A percentile compares a stretch with the other conserved stretches of the same genome.
Conservation (phyloP, 2,113 vertebrate species). For the Leiothrix lutea region DNA sequence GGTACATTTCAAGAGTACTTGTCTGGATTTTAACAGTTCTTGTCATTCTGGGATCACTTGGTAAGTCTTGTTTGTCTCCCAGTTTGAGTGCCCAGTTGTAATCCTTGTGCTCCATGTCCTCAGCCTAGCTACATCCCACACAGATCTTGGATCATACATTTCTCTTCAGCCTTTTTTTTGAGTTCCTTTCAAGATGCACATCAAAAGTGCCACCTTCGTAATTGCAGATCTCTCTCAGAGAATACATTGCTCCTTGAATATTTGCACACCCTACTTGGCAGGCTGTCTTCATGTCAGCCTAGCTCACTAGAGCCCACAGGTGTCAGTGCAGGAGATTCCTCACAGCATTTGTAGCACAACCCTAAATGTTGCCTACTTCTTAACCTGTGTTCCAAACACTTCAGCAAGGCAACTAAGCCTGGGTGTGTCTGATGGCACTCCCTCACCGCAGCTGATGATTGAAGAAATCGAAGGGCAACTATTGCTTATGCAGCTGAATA, state of each 20-base stretch:
- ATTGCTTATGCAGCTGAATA: not conserved
- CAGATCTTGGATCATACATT: not conserved
- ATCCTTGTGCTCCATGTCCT: not conserved
- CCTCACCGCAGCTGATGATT: rapidly evolving
- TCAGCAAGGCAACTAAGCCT: not conserved
- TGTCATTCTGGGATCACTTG: constrained; percentile 91
- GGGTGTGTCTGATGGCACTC: not conserved
- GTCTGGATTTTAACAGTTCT: constrained; percentile 95
- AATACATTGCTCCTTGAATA: not conserved
- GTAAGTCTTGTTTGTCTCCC: constrained; percentile 76
- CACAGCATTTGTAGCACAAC: not conserved
- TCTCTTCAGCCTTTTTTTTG: not conserved
- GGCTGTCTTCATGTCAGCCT: not conserved
- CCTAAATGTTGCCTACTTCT: rapidly evolving
- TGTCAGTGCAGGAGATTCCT: not conserved
- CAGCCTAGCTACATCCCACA: not conserved
- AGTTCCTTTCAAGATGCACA: not conserved
- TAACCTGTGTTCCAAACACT: not conserved
- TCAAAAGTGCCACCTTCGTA: not conserved
- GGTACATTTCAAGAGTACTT: constrained; percentile 95
- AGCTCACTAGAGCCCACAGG: not conserved
- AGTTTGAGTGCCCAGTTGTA: not conserved
- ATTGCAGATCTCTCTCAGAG: not conserved
- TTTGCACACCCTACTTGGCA: not conserved
- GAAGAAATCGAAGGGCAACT: not conserved